Evolutionary conservation across 2,113 vertebrate species (phyloP), one percentile per base, ranked within the genome.

Genomic region (Xyliphius kryptos): DNA sequence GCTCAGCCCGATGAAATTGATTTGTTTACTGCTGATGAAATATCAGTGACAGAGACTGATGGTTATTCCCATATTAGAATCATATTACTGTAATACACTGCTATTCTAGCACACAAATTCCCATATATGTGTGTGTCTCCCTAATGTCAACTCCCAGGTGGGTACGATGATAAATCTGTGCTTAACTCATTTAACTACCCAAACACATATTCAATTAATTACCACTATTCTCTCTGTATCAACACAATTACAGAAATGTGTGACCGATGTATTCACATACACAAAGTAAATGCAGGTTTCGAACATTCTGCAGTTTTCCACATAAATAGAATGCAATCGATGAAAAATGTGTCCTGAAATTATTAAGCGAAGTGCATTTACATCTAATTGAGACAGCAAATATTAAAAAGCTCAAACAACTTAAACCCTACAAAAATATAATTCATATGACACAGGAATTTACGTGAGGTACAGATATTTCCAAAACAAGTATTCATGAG

Each of bases 381-480:
- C 49, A 65, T 68, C 69, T 48, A 73, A 79, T 55, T 50, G 53
- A 73, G 41, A 43, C 5, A 19, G 52, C 49, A 67, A 56, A 61
- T 32, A 73, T 48, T 48, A 61, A 50, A 78, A 60, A 43, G 13
- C 22, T 57, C 40, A 56, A 66, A 61, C 12, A 72, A 60, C 54
- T 32, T 50, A 75, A 64, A 70, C 53, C 6, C 74, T 54, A 67
- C 21, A 47, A n/a, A 76, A 74, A 73, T 54, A 70, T 46, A 79
- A 77, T 74, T 73, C 66, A 77, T 73, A 76, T 73, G 74, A 76
- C 62, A 71, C 80, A 77, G 77, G 69, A 81, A 57, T 56, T 79
- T 77, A 71, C 74, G 81, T 81, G 84, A 86, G 80, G 77, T 81
- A 81, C 79, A 77, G 76, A 77, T 69, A 69, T 32, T 32, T 32